Percentiles rank a stretch among this genome's conserved stretches.
phyloP scores from a whole-genome alignment of 2,888 invertebrate genomes.

The Eristalinus sepulchralis region DNA sequence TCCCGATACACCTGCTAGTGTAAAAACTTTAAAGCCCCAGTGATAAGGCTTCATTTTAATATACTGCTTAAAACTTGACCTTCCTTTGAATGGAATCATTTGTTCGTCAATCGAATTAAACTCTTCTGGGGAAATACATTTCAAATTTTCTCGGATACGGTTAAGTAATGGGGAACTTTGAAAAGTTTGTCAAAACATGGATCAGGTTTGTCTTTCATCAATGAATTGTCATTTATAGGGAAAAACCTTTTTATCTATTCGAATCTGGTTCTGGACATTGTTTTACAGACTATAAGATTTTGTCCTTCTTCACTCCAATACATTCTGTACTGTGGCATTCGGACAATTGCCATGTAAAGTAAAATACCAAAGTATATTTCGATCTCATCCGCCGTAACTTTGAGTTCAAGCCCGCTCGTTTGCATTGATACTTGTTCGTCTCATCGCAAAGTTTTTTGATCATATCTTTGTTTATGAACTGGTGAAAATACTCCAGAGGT shows the following conservation, averaged over 20 bases:
- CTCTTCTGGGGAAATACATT: slow-evolving; percentile 7
- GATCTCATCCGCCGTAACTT: neutral
- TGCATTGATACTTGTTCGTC: neutral
- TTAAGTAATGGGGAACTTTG: neutral
- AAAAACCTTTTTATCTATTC: slow-evolving; percentile 2
- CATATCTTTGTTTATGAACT: too few species aligned
- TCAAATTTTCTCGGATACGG: neutral
- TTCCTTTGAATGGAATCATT: too few species aligned
- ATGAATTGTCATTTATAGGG: neutral
- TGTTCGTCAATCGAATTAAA: too few species aligned
- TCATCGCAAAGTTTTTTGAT: too few species aligned
- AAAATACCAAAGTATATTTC: slow-evolving; percentile 8
- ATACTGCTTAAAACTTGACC: too few species aligned
- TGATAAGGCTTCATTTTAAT: slow-evolving; percentile 15
- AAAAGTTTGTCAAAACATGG: slow-evolving; percentile 1
- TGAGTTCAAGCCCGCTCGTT: neutral
- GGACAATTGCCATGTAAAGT: too few species aligned
- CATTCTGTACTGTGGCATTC: slow-evolving; percentile 11
- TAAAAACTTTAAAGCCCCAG: slow-evolving; percentile 15
- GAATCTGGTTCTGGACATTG: slow-evolving; percentile 3
- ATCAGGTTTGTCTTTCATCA: too few species aligned
- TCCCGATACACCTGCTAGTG: slow-evolving; percentile 6
- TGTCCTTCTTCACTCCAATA: slow-evolving; percentile 7
- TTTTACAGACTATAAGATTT: neutral
- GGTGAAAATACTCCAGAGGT: too few species aligned